These are phyloP conservation scores for Megastigmus dorsalis DNA, from an alignment of 2,888 invertebrate species.

Conservation along the genomic window DNA sequence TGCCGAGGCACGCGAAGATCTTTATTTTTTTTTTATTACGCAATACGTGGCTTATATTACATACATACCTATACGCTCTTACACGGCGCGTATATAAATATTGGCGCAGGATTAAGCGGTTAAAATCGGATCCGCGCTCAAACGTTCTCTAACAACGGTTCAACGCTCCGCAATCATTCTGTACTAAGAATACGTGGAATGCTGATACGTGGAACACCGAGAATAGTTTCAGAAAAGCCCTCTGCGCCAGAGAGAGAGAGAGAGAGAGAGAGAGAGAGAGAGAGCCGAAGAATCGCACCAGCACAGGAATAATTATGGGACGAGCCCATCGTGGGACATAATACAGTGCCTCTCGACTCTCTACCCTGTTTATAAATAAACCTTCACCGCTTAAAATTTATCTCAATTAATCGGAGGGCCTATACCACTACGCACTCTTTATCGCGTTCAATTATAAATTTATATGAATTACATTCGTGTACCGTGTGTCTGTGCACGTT, in stretches of 20 bases:
- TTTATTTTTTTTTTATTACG: too few relatives aligned
- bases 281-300: conserved; percentile 40
- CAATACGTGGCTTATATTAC: too few relatives aligned
- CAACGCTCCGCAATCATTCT: conserved; percentile 53
- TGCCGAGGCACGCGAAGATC: too few relatives aligned
- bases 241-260: too few relatives aligned
- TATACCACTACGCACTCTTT: not conserved
- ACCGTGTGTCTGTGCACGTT: too few relatives aligned
- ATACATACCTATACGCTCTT: too few relatives aligned
- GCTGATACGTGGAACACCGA: conserved; percentile 48
- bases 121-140: conserved; percentile 9
- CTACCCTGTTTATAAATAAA: conserved; percentile 16
- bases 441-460: not conserved
- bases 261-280: too few relatives aligned
- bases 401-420: conserved; percentile 17
- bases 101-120: not conserved
- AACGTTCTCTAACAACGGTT: conserved; percentile 49
- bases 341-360: conserved; percentile 23
- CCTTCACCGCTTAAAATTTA: not conserved
- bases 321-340: conserved; percentile 27
- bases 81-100: not conserved
- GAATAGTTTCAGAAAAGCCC: conserved; percentile 46
- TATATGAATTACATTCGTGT: conserved; percentile 12
- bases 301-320: conserved; percentile 50
- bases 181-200: conserved; percentile 47